Evolutionary conservation across 1,140 invertebrate species (phyloP).

Genomic region (Polyergus mexicanus): DNA sequence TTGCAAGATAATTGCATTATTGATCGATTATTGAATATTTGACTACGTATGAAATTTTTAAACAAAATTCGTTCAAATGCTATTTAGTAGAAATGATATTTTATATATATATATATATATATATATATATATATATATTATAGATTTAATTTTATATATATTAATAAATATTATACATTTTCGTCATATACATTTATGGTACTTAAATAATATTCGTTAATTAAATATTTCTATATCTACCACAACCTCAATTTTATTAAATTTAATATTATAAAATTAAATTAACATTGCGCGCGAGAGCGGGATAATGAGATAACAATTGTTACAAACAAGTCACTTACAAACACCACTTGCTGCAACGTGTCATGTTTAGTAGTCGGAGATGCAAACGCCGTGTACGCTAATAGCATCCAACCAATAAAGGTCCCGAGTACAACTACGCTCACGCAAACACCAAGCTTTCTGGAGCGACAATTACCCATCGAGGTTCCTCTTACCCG

Average conservation of each 20-base stretch:
- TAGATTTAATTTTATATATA: neutral
- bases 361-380: conserved; percentile 28
- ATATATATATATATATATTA: no score
- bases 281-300: conserved; percentile 1
- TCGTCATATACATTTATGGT: neutral
- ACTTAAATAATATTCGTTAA: neutral
- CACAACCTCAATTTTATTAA: conserved; percentile 7
- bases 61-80: neutral
- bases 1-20: neutral
- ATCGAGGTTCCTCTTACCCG: neutral
- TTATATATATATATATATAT: no score
- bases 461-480: conserved; percentile 66
- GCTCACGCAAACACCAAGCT: conserved; percentile 68
- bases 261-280: conserved; percentile 8
- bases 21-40: neutral
- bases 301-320: neutral
- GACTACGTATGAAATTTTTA: neutral
- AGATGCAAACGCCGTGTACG: conserved; percentile 76
- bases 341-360: conserved; percentile 78
- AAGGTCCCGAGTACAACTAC: conserved; percentile 73
- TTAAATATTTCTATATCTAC: conserved; percentile 21
- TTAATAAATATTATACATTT: neutral
- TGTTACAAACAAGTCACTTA: conserved; percentile 72
- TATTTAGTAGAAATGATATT: neutral
- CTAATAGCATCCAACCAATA: conserved; percentile 75